phyloP scores from a whole-genome alignment of 2,888 invertebrate species.

The Callyntrura guangdongensis region DNA sequence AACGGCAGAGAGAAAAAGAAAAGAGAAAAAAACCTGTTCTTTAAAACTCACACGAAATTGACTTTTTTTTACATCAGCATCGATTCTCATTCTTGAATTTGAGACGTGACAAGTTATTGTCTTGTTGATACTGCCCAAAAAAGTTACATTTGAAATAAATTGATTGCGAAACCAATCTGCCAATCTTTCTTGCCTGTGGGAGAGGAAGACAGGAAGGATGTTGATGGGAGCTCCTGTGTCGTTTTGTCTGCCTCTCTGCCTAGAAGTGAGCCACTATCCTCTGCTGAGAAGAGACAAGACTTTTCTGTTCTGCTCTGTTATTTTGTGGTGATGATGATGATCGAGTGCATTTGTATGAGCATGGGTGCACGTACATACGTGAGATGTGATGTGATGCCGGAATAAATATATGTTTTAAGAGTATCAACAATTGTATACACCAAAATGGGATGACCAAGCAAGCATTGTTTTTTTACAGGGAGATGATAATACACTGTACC shows the following conservation, averaged over 20 bases:
- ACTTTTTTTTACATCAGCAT: conserved; percentile 64
- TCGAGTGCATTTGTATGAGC: background rate
- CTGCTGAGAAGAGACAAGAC: background rate
- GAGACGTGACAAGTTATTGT: conserved; percentile 72
- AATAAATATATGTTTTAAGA: background rate
- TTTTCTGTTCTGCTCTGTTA: conserved; percentile 26
- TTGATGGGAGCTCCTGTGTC: conserved; percentile 40
- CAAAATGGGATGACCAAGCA: conserved; percentile 6
- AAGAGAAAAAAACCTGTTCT: conserved; percentile 27
- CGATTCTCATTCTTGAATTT: conserved; percentile 50
- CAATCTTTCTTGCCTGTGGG: conserved; percentile 58
- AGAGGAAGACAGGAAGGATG: conserved; percentile 75
- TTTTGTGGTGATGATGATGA: conserved; percentile 21
- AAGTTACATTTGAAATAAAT: conserved; percentile 64
- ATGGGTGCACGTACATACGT: conserved; percentile 20
- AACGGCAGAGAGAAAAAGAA: conserved; percentile 8
- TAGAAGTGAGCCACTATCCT: background rate
- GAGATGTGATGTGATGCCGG: background rate
- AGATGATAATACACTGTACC: background rate
- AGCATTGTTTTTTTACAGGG: background rate
- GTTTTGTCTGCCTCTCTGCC: background rate
- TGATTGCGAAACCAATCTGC: conserved; percentile 68
- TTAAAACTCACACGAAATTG: conserved; percentile 62
- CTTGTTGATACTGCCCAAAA: conserved; percentile 53
- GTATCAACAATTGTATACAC: background rate